Base-by-base conservation (phyloP, 1,140 invertebrate genomes). In the Caenorhabditis brenneri region DNA sequence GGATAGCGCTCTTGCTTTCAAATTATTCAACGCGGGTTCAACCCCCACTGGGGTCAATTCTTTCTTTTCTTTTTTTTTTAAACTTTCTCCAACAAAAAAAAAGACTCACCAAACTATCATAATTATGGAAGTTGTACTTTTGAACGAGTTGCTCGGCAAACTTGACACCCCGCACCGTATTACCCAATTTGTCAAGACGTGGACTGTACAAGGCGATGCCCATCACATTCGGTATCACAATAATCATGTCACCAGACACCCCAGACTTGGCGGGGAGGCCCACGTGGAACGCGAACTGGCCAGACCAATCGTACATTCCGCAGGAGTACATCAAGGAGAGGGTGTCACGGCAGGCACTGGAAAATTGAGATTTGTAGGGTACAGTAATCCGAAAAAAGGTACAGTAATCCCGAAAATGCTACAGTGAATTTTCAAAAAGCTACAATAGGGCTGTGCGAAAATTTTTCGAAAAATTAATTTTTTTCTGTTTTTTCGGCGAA, bases 181-280 rank as follows among this genome's bases (percentile, higher is more conserved):
- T 97, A n/a, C 96, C 96, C 27, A 96, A 92, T 6, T 86, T 88
- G 91, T 98, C 85, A 2, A 81, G 33, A 12, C 55, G 31, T 24
- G 84, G 84, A 24, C 39, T 97, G 95, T 96, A 98, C 0, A 95
- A 93, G 88, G 95, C 96, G 27, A 97, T 95, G 22, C 95, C 96
- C 95, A 96, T 95, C 0, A 97, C 96, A 91, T 98, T 98, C 2
- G 97, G 97, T n/a, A 98, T 95, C 1, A 98, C 96, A 36, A 98
- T 93, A 84, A 98, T 92, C 90, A 97, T 94, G 81, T 94, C 94
- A 27, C 97, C 96, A 33, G 95, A 95, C 0, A 98, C 96, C 29
- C 96, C 96, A 0, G 96, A 97, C 92, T 98, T 98, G 19, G 96
- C 96, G n/a, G 97, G 97, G 60, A 98, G 93, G 16, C 97, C 97